Evolutionary conservation across 37 sponge, comb jelly and placozoan species (phyloP).

Genomic region (Tethya wilhelma): DNA sequence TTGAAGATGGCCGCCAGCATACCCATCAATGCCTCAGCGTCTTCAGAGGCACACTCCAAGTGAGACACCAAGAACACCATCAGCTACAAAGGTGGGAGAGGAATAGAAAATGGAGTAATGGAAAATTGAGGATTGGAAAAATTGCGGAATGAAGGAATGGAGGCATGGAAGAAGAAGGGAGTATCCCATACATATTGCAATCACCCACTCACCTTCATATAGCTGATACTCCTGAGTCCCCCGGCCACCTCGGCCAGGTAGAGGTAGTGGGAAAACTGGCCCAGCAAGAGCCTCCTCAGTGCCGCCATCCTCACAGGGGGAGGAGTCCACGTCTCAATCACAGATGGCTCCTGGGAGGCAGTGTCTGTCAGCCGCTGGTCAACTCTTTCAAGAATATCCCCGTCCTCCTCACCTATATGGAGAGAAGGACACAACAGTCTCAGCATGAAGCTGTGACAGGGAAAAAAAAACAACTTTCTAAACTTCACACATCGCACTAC

Average conservation of each 20-base stretch:
- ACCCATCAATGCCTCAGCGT: conserved; percentile 23
- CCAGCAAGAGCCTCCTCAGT: conserved; percentile 47
- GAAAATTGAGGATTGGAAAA: background rate
- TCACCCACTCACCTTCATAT: conserved; percentile 61
- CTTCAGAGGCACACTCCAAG: conserved; percentile 45
- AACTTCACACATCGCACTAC: conserved; percentile 2
- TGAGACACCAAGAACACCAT: conserved; percentile 28
- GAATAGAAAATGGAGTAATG: background rate
- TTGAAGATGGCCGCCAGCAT: conserved; percentile 23
- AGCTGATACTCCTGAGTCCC: conserved; percentile 67
- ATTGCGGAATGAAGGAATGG: background rate
- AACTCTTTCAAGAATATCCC: background rate
- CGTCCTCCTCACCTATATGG: conserved; percentile 23
- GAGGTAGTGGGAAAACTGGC: conserved; percentile 43
- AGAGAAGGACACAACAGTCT: too few relatives aligned
- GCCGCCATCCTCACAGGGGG: conserved; percentile 17
- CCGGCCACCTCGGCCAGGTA: conserved; percentile 48
- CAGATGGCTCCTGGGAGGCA: too few relatives aligned
- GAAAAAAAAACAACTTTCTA: background rate
- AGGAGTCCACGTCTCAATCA: too few relatives aligned
- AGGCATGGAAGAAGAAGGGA: background rate
- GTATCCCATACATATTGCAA: background rate
- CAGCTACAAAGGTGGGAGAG: too few relatives aligned
- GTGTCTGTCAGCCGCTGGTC: too few relatives aligned
- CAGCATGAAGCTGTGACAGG: background rate